Base-by-base conservation (phyloP, 2,888 invertebrate species). In the Papilio elwesi region DNA sequence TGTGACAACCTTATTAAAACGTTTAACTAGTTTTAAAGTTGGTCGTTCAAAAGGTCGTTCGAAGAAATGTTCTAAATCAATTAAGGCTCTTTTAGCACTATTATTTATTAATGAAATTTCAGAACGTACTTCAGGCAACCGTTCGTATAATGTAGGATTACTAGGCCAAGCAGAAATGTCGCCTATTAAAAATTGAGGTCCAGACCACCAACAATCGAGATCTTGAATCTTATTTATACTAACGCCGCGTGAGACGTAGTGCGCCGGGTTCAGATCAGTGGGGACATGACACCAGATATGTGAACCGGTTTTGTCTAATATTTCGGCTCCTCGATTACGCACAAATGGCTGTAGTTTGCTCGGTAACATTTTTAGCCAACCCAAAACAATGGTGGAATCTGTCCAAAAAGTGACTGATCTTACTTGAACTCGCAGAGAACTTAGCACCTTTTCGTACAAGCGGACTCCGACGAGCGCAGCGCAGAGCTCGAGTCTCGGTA, bases 311-410 rank as follows among this genome's bases (percentile, higher is more conserved):
- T 57, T 71, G 11, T 79, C 78, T 36, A 75, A 49, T 38, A 80
- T 79, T 16, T 79, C 77, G 78, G 76, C 8, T 70, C 0, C 55
- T 15, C 75, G 51, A n/a, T 51, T 51, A 5, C 51, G 51, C 51
- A 51, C 51, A 51, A 51, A 13, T 12, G 51, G 51, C n/a, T 51
- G 51, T 6, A 51, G 12, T 51, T 51, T 51, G 6, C 51, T 51
- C n/a, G 51, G 51, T n/a, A 51, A 51, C 51, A 76, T 79, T 38
- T 74, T 73, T 7, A 81, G 53, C 80, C 80, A 81, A 6, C 79
- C 80, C 13, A 81, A 55, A 1, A 80, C 79, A 4, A 79, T 77
- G 15, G 52, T 52, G n/a, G 52, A 52, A 15, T 81, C 81, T 1
- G 78, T 77, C 80, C 81, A 82, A 36, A 79, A 79, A 13, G 26